A percentile compares a stretch with the other conserved stretches of the same genome.
Conservation (phyloP, 1,140 invertebrate species). For the Eulimnadia texana region DNA sequence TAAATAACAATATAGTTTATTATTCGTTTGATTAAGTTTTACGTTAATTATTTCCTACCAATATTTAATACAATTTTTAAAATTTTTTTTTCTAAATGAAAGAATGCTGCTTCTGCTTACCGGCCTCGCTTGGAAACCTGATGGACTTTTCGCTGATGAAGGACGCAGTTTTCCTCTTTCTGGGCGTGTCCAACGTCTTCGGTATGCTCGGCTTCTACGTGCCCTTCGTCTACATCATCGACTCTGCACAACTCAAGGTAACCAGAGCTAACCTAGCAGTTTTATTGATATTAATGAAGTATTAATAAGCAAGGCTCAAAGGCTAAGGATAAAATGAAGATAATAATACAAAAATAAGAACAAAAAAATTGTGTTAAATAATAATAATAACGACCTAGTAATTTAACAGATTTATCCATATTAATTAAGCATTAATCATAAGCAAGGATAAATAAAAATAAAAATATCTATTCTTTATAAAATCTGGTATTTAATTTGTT, state of each 20-base stretch:
- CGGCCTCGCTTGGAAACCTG: conserved; percentile 73
- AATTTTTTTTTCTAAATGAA: neutral
- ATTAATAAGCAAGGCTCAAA: too few relatives aligned
- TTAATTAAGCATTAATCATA: too few relatives aligned
- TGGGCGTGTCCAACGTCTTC: conserved; percentile 87
- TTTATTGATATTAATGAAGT: too few relatives aligned
- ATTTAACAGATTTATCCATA: too few relatives aligned
- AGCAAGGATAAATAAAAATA: too few relatives aligned
- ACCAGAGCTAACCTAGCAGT: neutral
- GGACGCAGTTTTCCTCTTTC: conserved; percentile 79
- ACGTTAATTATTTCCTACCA: neutral
- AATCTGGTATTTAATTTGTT: too few relatives aligned
- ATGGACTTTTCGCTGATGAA: conserved; percentile 79
- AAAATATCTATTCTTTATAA: too few relatives aligned
- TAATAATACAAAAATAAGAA: too few relatives aligned
- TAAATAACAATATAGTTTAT: too few relatives aligned
- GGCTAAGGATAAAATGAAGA: too few relatives aligned
- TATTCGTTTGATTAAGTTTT: neutral
- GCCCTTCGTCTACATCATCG: conserved; percentile 85
- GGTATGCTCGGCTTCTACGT: conserved; percentile 89
- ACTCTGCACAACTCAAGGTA: conserved; percentile 44
- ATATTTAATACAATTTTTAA: neutral
- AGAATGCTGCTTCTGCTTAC: conserved; percentile 53
- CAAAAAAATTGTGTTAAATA: too few relatives aligned
- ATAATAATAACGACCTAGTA: too few relatives aligned